phyloP scores from a whole-genome alignment of 2,888 invertebrate genomes.

The Noctua fimbriata region DNA sequence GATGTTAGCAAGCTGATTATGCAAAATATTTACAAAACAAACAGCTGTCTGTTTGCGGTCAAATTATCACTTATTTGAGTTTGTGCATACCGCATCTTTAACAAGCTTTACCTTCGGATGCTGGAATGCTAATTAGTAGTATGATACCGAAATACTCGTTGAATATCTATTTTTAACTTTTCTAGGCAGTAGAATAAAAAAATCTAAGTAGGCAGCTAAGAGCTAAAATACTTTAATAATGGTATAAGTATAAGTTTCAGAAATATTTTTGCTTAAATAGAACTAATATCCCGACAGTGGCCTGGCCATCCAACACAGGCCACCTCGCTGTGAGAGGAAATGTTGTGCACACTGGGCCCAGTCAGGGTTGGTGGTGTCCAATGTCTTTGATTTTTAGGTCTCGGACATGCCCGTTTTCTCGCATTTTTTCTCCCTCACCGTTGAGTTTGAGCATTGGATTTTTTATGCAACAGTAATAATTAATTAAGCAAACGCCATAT shows the following conservation, averaged over 20 bases:
- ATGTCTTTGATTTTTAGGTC: not conserved
- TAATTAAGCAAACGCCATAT: not conserved
- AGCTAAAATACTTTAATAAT: not conserved
- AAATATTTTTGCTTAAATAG: not conserved
- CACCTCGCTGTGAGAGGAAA: not conserved
- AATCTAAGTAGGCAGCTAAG: not conserved
- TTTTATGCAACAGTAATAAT: not conserved
- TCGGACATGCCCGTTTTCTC: not conserved
- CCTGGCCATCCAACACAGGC: not conserved
- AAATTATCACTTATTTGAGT: conserved; percentile 48
- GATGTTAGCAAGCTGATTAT: conserved; percentile 27
- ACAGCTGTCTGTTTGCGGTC: conserved; percentile 19
- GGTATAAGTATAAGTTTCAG: not conserved
- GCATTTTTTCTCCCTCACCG: not conserved
- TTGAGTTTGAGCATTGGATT: not conserved
- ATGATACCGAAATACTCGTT: conserved; percentile 8
- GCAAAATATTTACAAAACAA: conserved; percentile 44
- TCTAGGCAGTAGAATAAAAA: too few species aligned
- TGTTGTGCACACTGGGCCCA: not conserved
- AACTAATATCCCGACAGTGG: not conserved
- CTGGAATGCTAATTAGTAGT: conserved; percentile 29
- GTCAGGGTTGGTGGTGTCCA: not conserved
- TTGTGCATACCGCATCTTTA: conserved; percentile 28
- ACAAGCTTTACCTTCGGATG: conserved; percentile 29
- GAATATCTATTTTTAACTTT: conserved; percentile 11